Evolutionary conservation across 2,797 vertebrate species (phyloP).

Genomic region (Artibeus lituratus): DNA sequence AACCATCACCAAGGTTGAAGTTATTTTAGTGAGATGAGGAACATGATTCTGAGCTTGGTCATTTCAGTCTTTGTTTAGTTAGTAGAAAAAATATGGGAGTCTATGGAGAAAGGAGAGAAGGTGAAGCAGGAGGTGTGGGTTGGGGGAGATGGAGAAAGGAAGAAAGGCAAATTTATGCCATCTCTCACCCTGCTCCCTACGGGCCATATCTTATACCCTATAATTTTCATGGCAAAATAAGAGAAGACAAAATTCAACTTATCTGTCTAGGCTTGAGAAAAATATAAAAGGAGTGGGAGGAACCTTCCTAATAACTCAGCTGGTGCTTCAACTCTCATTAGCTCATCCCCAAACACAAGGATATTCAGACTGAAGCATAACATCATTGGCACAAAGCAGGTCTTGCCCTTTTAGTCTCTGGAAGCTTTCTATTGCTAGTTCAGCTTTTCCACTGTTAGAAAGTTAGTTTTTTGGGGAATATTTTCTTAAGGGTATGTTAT

Average conservation of each 20-base stretch:
- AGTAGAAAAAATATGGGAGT: neutral
- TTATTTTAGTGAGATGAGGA: neutral
- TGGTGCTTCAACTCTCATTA: neutral
- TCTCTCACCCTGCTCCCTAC: neutral
- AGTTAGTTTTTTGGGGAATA: neutral
- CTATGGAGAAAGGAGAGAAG: neutral
- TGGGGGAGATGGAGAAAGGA: neutral
- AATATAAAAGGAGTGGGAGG: neutral
- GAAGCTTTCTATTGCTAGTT: neutral
- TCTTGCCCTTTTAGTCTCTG: neutral
- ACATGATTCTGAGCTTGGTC: neutral
- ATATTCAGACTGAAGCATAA: neutral
- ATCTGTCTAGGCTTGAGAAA: neutral
- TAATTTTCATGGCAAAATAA: neutral
- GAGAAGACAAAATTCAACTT: neutral
- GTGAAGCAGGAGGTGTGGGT: neutral
- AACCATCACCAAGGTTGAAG: neutral
- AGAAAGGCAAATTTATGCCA: neutral
- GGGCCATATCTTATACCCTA: neutral
- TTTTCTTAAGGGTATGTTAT: neutral
- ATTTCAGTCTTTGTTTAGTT: neutral
- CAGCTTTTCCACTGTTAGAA: neutral
- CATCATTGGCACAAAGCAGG: neutral
- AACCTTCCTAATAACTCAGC: neutral
- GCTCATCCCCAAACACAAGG: neutral